Evolutionary conservation across 2,113 vertebrate species (phyloP).

Genomic region (Turdus rufiventris): DNA sequence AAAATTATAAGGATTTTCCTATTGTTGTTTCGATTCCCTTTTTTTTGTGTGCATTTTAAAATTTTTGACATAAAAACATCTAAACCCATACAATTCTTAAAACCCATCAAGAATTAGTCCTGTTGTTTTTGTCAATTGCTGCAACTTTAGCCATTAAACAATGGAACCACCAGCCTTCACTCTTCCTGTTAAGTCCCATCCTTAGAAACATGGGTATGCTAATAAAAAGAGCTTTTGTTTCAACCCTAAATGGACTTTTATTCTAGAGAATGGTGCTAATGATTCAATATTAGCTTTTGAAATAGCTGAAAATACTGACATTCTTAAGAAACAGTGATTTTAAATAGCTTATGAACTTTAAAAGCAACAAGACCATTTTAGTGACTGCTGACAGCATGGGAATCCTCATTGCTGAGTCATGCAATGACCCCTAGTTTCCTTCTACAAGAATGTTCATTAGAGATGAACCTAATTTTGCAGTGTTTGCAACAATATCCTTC

Average conservation of each 20-base stretch:
- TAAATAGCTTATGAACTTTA: not conserved
- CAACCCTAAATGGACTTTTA: not conserved
- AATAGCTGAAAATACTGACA: not conserved
- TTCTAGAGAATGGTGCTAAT: not conserved
- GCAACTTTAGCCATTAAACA: not conserved
- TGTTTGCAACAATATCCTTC: not conserved
- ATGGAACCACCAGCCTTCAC: not conserved
- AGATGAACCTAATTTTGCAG: constrained; percentile 26
- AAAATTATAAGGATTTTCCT: not conserved
- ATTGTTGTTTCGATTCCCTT: not conserved
- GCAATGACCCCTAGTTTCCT: not conserved
- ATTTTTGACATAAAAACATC: not conserved
- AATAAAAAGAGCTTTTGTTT: not conserved
- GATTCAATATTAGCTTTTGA: not conserved
- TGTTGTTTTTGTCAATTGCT: not conserved
- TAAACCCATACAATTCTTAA: fast-evolving
- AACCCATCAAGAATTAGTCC: not conserved
- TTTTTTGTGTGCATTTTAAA: not conserved
- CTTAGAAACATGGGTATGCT: not conserved
- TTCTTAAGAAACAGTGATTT: not conserved
- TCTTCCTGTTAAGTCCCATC: not conserved
- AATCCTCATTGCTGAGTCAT: not conserved
- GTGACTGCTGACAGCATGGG: not conserved
- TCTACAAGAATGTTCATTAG: constrained; percentile 23
- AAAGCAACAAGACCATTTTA: not conserved